phyloP scores from a whole-genome alignment of 2,888 invertebrate genomes.

The Idaea straminata region DNA sequence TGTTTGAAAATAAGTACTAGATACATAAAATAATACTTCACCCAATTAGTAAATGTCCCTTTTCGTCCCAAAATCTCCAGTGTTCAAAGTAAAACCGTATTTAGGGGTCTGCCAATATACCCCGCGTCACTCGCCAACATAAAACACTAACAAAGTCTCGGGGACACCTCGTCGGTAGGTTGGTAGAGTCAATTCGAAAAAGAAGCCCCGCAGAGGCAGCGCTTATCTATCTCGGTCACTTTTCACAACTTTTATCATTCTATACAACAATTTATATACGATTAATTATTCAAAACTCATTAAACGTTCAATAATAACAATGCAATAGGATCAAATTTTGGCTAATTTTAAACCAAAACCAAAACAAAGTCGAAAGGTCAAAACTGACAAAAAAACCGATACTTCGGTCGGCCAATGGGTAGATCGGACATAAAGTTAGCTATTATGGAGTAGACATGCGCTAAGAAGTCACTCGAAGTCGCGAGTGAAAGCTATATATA shows the following conservation, averaged over 20 bases:
- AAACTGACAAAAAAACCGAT: too few species aligned
- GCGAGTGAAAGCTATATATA: too few species aligned
- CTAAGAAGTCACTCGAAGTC: too few species aligned
- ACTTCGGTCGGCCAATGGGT: too few species aligned
- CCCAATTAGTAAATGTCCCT: not conserved
- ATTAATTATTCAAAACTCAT: too few species aligned
- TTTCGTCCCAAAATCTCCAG: not conserved
- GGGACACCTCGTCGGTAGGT: not conserved
- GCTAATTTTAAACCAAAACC: too few species aligned
- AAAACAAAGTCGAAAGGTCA: too few species aligned
- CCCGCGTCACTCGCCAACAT: not conserved
- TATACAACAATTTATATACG: too few species aligned
- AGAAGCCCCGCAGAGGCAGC: not conserved
- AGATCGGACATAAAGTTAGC: too few species aligned
- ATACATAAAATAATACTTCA: not conserved
- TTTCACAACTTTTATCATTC: not conserved
- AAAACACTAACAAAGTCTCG: not conserved
- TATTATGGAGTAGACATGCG: too few species aligned
- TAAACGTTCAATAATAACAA: too few species aligned
- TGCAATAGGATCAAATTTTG: too few species aligned
- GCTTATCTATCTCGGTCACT: conserved; percentile 8
- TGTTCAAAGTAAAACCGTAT: not conserved
- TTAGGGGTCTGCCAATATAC: not conserved
- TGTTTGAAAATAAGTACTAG: not conserved
- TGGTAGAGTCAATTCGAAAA: not conserved